Evolutionary conservation across 2,113 vertebrate genomes (phyloP).

Genomic region (Oplegnathus fasciatus): DNA sequence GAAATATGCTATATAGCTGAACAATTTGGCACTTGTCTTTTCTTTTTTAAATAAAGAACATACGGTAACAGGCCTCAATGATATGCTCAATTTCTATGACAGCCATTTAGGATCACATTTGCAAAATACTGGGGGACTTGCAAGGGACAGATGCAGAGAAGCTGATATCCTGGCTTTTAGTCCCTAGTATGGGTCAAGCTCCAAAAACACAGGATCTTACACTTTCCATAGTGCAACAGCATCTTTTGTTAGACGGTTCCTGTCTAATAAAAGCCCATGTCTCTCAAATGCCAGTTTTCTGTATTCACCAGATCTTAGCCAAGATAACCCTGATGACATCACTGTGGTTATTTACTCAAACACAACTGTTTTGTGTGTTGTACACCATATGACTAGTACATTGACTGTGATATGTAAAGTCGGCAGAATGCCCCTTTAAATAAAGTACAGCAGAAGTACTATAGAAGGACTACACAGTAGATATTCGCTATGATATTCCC

Average conservation of each 20-base stretch:
- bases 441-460: not conserved
- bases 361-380: not conserved
- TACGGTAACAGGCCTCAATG: not conserved
- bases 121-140: not conserved
- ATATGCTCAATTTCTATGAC: not conserved
- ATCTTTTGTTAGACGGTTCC: not conserved
- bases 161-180: not conserved
- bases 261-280: not conserved
- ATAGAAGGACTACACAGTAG: not conserved
- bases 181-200: too few relatives aligned
- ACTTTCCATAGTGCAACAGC: too few relatives aligned
- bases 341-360: too few relatives aligned
- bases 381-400: too few relatives aligned
- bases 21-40: not conserved
- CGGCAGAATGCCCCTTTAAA: not conserved
- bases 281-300: not conserved
- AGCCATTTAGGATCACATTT: not conserved
- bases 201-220: not conserved
- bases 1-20: not conserved
- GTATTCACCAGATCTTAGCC: not conserved
- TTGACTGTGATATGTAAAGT: too few relatives aligned
- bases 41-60: not conserved
- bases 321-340: not conserved
- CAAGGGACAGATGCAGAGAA: too few relatives aligned
- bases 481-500: not conserved